Evolutionary conservation across 2,888 invertebrate species (phyloP).

Genomic region (Timandra comae): DNA sequence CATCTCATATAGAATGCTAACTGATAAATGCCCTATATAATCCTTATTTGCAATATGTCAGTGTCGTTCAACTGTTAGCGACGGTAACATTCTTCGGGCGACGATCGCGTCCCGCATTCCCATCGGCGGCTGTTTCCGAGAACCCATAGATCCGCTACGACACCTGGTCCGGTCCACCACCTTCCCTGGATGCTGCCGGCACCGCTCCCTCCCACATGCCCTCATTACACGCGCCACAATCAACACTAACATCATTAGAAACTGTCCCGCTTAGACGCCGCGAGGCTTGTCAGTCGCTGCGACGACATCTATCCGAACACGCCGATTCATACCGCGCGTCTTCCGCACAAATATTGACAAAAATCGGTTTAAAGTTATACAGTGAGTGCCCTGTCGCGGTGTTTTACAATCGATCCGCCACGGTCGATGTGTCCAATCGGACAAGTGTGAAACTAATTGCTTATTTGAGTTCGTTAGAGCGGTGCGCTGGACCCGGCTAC

Average conservation of each 20-base stretch:
- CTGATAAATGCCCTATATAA: conserved; percentile 12
- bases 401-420: conserved; percentile 43
- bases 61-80: conserved; percentile 18
- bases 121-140: conserved; percentile 57
- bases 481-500: conserved; percentile 39
- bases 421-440: conserved; percentile 32
- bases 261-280: conserved; percentile 46
- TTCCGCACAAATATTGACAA: conserved; percentile 31
- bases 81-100: conserved; percentile 43
- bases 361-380: conserved; percentile 29
- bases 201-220: conserved; percentile 53
- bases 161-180: conserved; percentile 26
- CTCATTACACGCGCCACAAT: conserved; percentile 57
- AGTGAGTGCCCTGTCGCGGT: conserved; percentile 32
- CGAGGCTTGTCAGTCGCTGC: conserved; percentile 56
- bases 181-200: conserved; percentile 42
- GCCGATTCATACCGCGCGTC: conserved; percentile 44
- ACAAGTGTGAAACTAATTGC: conserved; percentile 49
- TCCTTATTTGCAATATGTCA: conserved; percentile 20
- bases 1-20: conserved; percentile 5
- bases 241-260: conserved; percentile 61
- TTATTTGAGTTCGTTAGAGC: conserved; percentile 50
- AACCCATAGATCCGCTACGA: conserved; percentile 53
- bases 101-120: conserved; percentile 56
- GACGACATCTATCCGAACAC: conserved; percentile 60